Conservation (phyloP, 2,113 vertebrate genomes). For the Equus przewalskii region DNA sequence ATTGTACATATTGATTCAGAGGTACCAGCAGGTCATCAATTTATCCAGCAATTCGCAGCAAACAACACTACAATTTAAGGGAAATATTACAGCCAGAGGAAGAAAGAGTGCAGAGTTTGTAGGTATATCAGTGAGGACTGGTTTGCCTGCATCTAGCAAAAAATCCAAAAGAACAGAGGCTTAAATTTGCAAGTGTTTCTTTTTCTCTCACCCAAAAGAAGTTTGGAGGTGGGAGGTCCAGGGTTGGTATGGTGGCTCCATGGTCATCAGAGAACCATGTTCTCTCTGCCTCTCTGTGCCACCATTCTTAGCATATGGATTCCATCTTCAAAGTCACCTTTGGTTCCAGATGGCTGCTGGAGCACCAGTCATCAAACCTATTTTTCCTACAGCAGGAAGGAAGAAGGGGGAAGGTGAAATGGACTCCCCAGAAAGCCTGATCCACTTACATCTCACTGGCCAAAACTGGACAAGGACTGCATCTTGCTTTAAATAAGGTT, state of each 20-base stretch:
- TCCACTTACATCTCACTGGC: not conserved
- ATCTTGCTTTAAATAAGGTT: constrained; percentile 1
- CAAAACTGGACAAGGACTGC: not conserved
- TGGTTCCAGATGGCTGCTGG: not conserved
- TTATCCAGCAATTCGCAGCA: not conserved
- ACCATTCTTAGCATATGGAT: not conserved
- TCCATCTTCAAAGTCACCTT: not conserved
- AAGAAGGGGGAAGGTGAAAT: not conserved
- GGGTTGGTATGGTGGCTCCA: not conserved
- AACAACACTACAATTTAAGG: not conserved
- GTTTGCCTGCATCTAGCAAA: not conserved
- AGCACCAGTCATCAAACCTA: not conserved
- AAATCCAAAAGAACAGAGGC: not conserved
- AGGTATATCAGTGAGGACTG: not conserved
- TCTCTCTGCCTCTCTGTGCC: not conserved
- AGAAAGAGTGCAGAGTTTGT: not conserved
- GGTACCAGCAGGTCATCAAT: not conserved
- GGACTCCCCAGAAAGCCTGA: not conserved
- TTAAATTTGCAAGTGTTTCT: not conserved
- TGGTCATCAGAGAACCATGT: not conserved
- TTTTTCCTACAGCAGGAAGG: not conserved
- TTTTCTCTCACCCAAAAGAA: not conserved
- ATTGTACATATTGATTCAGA: not conserved
- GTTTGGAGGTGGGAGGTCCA: not conserved
- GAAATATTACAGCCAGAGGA: not conserved